phyloP scores from a whole-genome alignment of 2,888 invertebrate species.

The Abrostola tripartita region DNA sequence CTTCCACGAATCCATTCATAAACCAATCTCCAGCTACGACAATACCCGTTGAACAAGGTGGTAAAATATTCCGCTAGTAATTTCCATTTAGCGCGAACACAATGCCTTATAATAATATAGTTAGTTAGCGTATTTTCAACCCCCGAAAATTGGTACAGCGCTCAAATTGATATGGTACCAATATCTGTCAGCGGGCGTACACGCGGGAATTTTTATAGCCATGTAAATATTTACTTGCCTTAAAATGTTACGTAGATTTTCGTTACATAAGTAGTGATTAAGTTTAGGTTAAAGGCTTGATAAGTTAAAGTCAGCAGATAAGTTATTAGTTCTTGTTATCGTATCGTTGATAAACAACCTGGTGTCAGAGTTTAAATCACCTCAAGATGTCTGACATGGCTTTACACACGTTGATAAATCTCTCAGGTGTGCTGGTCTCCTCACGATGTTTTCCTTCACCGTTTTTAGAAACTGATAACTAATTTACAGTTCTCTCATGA shows the following conservation, averaged over 20 bases:
- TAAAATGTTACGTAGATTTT: neutral
- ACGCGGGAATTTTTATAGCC: neutral
- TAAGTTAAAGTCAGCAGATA: neutral
- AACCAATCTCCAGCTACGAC: too few species aligned
- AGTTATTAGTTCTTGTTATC: too few species aligned
- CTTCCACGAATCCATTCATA: neutral
- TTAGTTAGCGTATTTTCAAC: constrained; percentile 15
- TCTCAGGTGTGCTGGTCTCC: too few species aligned
- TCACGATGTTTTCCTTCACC: too few species aligned
- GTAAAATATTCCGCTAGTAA: neutral
- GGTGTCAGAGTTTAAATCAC: too few species aligned
- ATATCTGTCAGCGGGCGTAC: constrained; percentile 2
- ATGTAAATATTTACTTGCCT: neutral
- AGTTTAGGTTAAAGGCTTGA: neutral
- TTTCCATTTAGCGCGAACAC: constrained; percentile 6
- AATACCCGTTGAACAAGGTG: neutral
- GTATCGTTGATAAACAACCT: too few species aligned
- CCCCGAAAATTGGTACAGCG: constrained; percentile 28
- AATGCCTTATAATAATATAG: constrained; percentile 18
- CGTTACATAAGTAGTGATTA: neutral
- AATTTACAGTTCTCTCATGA: too few species aligned
- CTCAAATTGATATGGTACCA: constrained; percentile 25
- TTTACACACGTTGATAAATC: too few species aligned
- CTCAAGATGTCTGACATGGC: too few species aligned
- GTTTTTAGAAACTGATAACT: too few species aligned